Base-by-base conservation (phyloP, 1,140 invertebrate species). In the Musca domestica region DNA sequence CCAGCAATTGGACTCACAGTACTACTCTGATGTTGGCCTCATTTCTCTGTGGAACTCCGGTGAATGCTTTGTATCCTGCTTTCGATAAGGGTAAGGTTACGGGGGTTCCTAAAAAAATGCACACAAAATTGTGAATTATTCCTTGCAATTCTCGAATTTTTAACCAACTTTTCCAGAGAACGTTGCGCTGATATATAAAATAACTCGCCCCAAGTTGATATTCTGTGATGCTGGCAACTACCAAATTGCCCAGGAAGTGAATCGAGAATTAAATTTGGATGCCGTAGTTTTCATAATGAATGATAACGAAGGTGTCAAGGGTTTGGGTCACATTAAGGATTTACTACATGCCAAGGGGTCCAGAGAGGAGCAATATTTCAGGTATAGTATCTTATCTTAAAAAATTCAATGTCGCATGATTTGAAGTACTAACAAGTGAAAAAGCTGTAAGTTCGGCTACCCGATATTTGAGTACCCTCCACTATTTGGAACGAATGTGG, bases 151-250 rank as follows among this genome's bases (percentile, higher is more conserved):
- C n/a, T n/a, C n/a, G n/a, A n/a, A n/a, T n/a, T n/a, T n/a, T n/a
- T n/a, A n/a, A n/a, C n/a, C n/a, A n/a, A n/a, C n/a, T n/a, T 23
- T 51, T 27, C 2, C n/a, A 78, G 77, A 71, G 23, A 78, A 75
- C 3, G 75, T 80, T 1, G 71, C 76, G 23, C 73, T 78, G 9
- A 71, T 80, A 69, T 80, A 73, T 34, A 74, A 73, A 5, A 73
- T 74, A 7, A 81, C 78, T 0, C 71, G 71, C 12, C 78, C 78
- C 0, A 78, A 76, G 64, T n/a, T 80, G 1, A 74, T 81, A 30
- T 77, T 81, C 30, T 81, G 78, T 67, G 78, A 81, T 70, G 71
- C 74, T 27, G 75, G 74, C 30, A 74, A 77, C 54, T 76, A 75
- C 56, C 15, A 54, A 5, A 71, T 54, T 2, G 71, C 79, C 0